Evolutionary conservation across 2,113 vertebrate genomes (phyloP).

Genomic region (Pampusana beccarii): DNA sequence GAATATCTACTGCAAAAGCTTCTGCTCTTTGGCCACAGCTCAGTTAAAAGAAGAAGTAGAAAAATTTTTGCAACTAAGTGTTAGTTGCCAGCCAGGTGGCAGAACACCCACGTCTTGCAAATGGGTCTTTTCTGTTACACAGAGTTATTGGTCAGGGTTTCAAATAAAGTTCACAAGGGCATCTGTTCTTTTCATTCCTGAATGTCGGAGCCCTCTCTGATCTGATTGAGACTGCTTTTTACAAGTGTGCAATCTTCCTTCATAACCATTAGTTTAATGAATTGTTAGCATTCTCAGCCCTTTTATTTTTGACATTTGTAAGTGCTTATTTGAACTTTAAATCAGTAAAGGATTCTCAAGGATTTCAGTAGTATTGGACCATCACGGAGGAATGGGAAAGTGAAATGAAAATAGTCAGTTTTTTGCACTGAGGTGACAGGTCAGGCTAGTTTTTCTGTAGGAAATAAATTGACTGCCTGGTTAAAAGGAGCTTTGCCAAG

Average conservation of each 20-base stretch:
- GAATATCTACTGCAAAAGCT: background rate
- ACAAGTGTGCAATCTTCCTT: background rate
- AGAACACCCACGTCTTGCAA: background rate
- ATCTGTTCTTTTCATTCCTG: background rate
- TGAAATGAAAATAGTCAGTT: background rate
- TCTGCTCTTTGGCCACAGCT: background rate
- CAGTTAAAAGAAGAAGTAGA: background rate
- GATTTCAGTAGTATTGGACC: background rate
- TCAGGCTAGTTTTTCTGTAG: background rate
- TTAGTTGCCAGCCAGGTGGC: background rate
- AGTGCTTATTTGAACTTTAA: background rate
- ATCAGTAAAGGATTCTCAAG: background rate
- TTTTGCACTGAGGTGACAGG: background rate
- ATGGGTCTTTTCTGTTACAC: background rate
- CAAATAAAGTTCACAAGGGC: background rate
- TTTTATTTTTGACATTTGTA: background rate
- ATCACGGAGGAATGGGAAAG: background rate
- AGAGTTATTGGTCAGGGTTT: background rate
- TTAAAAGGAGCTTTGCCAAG: background rate
- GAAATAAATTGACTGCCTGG: background rate
- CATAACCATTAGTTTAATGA: background rate
- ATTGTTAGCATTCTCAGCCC: background rate
- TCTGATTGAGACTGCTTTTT: background rate
- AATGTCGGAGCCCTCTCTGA: background rate
- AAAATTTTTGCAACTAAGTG: background rate